These are phyloP conservation scores for Ptychochromis oligacanthus DNA, from an alignment of 2,113 vertebrate genomes.

Conservation along the genomic window DNA sequence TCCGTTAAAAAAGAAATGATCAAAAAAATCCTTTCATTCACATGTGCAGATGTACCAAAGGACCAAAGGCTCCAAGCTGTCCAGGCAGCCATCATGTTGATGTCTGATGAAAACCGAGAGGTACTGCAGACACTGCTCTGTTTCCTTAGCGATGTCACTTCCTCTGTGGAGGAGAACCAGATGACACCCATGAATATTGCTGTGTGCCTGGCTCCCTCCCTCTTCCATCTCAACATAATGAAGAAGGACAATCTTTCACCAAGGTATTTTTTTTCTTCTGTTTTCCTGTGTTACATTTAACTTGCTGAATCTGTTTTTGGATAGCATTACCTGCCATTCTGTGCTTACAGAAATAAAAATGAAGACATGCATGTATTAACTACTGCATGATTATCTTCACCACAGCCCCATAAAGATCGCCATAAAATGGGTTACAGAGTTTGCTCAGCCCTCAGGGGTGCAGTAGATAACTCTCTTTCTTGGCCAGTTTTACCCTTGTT, in stretches of 20 bases:
- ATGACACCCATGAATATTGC: conserved; percentile 99
- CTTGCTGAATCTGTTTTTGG: not conserved
- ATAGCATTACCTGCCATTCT: not conserved
- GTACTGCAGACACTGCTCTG: conserved; percentile 93
- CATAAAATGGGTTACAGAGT: conserved; percentile 47
- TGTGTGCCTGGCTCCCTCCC: conserved; percentile 95
- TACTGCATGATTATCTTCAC: conserved; percentile 49
- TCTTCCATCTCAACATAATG: conserved; percentile 95
- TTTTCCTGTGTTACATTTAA: not conserved
- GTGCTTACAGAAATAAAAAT: conserved; percentile 17
- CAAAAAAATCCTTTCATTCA: not conserved
- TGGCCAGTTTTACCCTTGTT: conserved; percentile 42
- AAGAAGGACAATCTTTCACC: conserved; percentile 94
- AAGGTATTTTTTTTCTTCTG: conserved; percentile 72
- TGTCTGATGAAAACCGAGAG: conserved; percentile 96
- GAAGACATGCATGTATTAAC: conserved; percentile 25
- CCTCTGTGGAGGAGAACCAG: conserved; percentile 94
- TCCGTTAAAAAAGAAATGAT: not conserved
- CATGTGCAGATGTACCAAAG: conserved; percentile 88
- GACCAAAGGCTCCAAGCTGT: conserved; percentile 93
- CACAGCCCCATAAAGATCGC: conserved; percentile 40
- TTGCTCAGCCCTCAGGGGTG: conserved; percentile 17
- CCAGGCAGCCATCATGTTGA: conserved; percentile 94
- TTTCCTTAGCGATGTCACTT: conserved; percentile 92
- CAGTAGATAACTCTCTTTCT: conserved; percentile 37